Evolutionary conservation across 2,113 vertebrate genomes (phyloP).

Genomic region (Chelonoidis abingdonii): DNA sequence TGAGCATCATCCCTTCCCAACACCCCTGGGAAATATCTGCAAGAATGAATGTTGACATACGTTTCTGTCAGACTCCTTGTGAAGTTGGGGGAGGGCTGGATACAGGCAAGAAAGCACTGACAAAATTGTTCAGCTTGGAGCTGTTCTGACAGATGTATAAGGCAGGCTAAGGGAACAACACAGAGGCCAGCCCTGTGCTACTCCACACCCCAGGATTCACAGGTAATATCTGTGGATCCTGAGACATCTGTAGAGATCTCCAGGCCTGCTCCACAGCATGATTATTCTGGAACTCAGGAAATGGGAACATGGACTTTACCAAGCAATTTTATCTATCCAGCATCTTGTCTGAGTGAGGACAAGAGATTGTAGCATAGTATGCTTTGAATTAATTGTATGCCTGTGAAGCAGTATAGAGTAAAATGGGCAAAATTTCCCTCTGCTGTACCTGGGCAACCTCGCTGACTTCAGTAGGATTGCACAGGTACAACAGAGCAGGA

Average conservation of each 20-base stretch:
- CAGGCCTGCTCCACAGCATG: neutral
- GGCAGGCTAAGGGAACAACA: neutral
- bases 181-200: neutral
- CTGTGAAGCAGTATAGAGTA: neutral
- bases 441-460: neutral
- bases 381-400: neutral
- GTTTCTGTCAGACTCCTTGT: neutral
- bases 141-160: neutral
- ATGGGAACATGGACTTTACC: neutral
- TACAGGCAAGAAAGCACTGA: neutral
- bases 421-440: neutral
- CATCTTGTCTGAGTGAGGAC: neutral
- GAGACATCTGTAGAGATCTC: neutral
- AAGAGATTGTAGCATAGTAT: neutral
- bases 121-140: neutral
- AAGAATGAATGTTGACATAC: neutral
- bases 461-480: neutral
- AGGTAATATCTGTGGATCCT: neutral
- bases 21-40: neutral
- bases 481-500: neutral
- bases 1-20: neutral
- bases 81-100: neutral
- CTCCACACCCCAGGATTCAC: neutral
- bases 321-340: neutral
- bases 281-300: neutral